Evolutionary conservation across 1,140 invertebrate genomes (phyloP).

Genomic region (Eubasilissa regina): DNA sequence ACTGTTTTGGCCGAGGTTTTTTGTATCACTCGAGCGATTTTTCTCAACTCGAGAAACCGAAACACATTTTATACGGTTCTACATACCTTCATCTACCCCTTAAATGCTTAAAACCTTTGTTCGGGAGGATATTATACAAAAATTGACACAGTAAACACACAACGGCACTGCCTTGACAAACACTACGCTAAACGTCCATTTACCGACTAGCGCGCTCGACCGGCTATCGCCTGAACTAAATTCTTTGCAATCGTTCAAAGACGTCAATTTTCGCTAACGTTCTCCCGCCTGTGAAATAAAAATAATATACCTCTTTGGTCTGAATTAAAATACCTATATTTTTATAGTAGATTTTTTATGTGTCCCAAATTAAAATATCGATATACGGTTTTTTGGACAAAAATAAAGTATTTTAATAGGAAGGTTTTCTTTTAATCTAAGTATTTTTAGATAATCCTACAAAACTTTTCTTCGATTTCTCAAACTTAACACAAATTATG

Average conservation of each 20-base stretch:
- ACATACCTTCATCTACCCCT: conserved; percentile 73
- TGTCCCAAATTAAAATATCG: too few species aligned
- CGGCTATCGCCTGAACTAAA: conserved; percentile 60
- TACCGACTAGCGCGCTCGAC: conserved; percentile 71
- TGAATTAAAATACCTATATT: too few species aligned
- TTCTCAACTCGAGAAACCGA: background rate
- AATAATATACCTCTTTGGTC: too few species aligned
- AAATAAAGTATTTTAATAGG: too few species aligned
- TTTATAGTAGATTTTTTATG: too few species aligned
- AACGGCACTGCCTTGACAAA: conserved; percentile 73
- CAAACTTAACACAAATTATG: too few species aligned
- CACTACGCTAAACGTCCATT: conserved; percentile 74
- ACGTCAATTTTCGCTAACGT: background rate
- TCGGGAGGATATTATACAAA: conserved; percentile 69
- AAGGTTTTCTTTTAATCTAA: too few species aligned
- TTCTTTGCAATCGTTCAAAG: conserved; percentile 10
- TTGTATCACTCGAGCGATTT: background rate
- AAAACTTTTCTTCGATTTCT: too few species aligned
- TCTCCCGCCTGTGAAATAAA: background rate
- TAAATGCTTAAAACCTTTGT: conserved; percentile 68
- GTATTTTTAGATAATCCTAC: too few species aligned
- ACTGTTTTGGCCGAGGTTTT: conserved; percentile 38
- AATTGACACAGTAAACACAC: conserved; percentile 72
- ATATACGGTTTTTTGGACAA: too few species aligned
- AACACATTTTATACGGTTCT: conserved; percentile 10